Evolutionary conservation across 2,888 invertebrate species (phyloP), one percentile per base, ranked within the genome.

Genomic region (Balanococcus diminutus): DNA sequence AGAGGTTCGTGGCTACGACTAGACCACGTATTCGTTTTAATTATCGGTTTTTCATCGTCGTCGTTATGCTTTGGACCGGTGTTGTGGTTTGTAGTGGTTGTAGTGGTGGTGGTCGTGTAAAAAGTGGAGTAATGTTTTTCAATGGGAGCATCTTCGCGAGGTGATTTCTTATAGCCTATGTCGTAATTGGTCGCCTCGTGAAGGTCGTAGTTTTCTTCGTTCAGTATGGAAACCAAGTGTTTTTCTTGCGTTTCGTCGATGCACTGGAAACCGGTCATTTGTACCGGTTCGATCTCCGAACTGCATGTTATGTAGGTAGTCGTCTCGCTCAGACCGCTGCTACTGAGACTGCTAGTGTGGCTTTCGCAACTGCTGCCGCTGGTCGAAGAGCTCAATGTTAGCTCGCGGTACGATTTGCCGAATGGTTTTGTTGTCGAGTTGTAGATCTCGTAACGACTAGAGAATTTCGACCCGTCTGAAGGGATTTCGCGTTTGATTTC

Each of bases 371-470:
- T 87, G 36, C 85, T 84, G n/a, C 86, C 86, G 61, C 86, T 87
- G 19, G 86, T 86, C n/a, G 72, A 84, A 3, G 86, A 75, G 46
- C 61, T 84, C 11, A 83, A 25, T 5, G 87, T 72, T 39, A 87
- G 83, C 8, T 87, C 87, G 31, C 88, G 86, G 87, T 87, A 87
- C 46, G 87, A 86, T 86, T 87, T 87, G 9, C 88, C 87, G 79
- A 88, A 88, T 0, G 88, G 88, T 79, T 81, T 86, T 0, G 87
- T 87, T 22, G 88, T 87, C 31, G 87, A 87, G 36, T 87, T 87
- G 86, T 88, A 88, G 81, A 88, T 88, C 84, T 88, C 87, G 87
- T 88, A 88, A 56, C 87, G 87, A 67, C 88, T 88, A 22, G 86
- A 83, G 61, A 87, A 86, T 72, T 87, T 82, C n/a, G 82, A 22